Evolutionary conservation across 2,113 vertebrate genomes (phyloP), one percentile per base, ranked within the genome.

Genomic region (Atractosteus spatula): DNA sequence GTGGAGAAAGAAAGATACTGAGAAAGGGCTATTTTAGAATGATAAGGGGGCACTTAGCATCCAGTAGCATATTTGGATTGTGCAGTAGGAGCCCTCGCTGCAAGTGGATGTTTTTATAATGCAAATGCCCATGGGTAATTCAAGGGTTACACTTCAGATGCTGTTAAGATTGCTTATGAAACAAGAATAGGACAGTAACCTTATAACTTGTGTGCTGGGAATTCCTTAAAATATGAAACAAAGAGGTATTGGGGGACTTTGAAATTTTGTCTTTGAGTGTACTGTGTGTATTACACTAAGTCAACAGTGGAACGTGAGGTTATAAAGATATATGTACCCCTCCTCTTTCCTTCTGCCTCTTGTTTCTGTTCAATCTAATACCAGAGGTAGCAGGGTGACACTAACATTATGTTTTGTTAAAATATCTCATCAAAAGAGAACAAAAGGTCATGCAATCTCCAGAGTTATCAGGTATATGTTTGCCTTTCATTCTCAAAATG

Each of bases 401-500:
- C 82, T 72, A 78, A 77, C 76, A 77, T 55, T 72, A 66, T 83
- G 78, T 85, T 84, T 81, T 79, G 79, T 47, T 63, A 78, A 82
- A 83, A 84, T 80, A 70, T 88, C 72, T 88, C 83, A 86, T 89
- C 86, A 86, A 83, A 78, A 68, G 61, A 0, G 72, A 78, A 83
- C 81, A 81, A 79, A 77, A 70, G 86, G 88, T 90, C 86, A 87
- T 79, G 76, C 82, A 86, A 88, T 87, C 82, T 74, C 81, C 42
- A 72, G 77, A 79, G 81, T 79, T 78, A 63, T 75, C 41, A 44
- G 66, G 16, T 55, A 64, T 29, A 11, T 90, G 89, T 90, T 92
- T 90, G 87, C 79, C 82, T 92, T 92, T 90, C 85, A 92, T 93
- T 87, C 86, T 86, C 85, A 88, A 89, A 90, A 86, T 82, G 80